phyloP scores from a whole-genome alignment of 2,888 invertebrate species.

The Habroteleia sp. region DNA sequence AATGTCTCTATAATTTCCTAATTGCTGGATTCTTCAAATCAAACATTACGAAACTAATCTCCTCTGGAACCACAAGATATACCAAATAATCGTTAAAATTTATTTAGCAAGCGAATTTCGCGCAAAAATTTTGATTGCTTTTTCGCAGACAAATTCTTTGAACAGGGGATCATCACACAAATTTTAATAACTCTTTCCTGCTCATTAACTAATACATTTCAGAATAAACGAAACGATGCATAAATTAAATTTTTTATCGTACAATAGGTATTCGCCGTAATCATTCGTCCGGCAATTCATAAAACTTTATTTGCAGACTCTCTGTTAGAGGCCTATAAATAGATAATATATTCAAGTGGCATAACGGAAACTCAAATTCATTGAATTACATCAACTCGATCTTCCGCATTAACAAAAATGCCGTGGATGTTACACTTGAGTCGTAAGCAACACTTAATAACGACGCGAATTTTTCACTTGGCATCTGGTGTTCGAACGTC shows the following conservation, averaged over 20 bases:
- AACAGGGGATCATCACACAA: too few relatives aligned
- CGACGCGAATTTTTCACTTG: too few relatives aligned
- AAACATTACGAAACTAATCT: background rate
- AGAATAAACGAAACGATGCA: conserved; percentile 32
- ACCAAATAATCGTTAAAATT: too few relatives aligned
- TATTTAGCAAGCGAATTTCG: too few relatives aligned
- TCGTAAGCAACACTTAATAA: background rate
- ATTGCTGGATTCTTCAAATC: background rate
- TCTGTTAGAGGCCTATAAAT: conserved; percentile 53
- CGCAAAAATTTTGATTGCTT: too few relatives aligned
- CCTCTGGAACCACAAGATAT: background rate
- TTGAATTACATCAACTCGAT: conserved; percentile 37
- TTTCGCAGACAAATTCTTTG: too few relatives aligned
- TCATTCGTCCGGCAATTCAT: conserved; percentile 45
- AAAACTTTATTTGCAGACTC: conserved; percentile 55
- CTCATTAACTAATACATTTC: conserved; percentile 23
- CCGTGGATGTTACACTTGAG: conserved; percentile 8
- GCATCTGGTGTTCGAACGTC: too few relatives aligned
- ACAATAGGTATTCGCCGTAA: conserved; percentile 33
- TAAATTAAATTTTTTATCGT: conserved; percentile 28
- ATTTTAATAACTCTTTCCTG: conserved; percentile 16
- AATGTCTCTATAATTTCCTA: conserved; percentile 10
- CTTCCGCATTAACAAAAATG: conserved; percentile 20
- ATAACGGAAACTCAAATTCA: conserved; percentile 58
- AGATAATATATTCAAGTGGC: conserved; percentile 60